A percentile compares a stretch with the other conserved stretches of the same genome.
Evolutionary conservation across 2,797 vertebrate species (phyloP).

Genomic region (Galagoides demidoff): DNA sequence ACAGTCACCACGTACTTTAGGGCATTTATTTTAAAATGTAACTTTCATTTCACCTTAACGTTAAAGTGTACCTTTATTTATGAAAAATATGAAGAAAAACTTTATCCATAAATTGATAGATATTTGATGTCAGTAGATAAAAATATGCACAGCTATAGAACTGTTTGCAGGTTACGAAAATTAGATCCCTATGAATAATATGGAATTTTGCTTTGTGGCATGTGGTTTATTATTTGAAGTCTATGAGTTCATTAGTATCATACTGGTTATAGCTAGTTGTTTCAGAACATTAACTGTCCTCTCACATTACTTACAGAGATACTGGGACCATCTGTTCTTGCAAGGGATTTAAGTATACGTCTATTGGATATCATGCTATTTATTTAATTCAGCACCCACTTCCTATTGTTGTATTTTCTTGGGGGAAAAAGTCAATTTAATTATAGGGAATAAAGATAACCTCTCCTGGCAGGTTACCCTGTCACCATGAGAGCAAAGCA

Average conservation of each 20-base stretch:
- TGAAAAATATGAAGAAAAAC: conserved; percentile 36
- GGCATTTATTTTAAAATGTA: neutral
- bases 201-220: conserved; percentile 58
- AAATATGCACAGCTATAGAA: conserved; percentile 43
- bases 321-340: conserved; percentile 92
- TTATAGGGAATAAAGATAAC: conserved; percentile 92
- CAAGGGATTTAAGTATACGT: conserved; percentile 89
- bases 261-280: conserved; percentile 85
- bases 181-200: conserved; percentile 54
- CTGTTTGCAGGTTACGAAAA: conserved; percentile 8
- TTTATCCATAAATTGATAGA: neutral
- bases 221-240: conserved; percentile 81
- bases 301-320: conserved; percentile 92
- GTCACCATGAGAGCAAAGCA: conserved; percentile 83
- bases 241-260: conserved; percentile 85
- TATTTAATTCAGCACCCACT: conserved; percentile 90
- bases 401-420: conserved; percentile 89
- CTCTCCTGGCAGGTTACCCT: conserved; percentile 87
- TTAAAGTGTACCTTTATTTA: conserved; percentile 28
- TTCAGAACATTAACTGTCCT: conserved; percentile 92
- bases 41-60: conserved; percentile 18
- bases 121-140: conserved; percentile 6
- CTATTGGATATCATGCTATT: conserved; percentile 91
- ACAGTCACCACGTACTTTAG: neutral
- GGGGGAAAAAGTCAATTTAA: conserved; percentile 89